phyloP scores from a whole-genome alignment of 2,113 vertebrate species.

The Passer domesticus region DNA sequence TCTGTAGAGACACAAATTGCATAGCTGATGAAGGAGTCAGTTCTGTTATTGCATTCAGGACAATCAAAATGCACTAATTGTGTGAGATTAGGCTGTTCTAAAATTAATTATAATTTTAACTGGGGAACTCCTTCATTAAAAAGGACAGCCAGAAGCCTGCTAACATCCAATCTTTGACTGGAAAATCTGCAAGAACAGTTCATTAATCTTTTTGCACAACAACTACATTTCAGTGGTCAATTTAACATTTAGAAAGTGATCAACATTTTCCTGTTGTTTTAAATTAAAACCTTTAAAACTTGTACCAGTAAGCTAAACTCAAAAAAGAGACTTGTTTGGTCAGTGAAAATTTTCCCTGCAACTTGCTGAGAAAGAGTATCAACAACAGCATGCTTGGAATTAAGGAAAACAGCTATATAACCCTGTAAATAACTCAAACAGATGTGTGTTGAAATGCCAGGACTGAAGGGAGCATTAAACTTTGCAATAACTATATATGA shows the following conservation, averaged over 20 bases:
- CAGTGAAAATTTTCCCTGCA: not conserved
- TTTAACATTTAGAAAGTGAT: not conserved
- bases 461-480: not conserved
- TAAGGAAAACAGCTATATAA: not conserved
- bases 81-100: not conserved
- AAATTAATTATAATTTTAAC: not conserved
- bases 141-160: not conserved
- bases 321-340: not conserved
- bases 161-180: not conserved
- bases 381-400: not conserved
- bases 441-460: not conserved
- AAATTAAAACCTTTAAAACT: not conserved
- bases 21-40: not conserved
- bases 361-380: not conserved
- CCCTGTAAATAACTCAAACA: not conserved
- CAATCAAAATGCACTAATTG: not conserved
- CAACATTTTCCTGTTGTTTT: not conserved
- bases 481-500: not conserved
- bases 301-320: not conserved
- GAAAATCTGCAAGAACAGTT: not conserved
- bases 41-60: not conserved
- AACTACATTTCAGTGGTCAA: not conserved
- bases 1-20: not conserved
- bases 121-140: not conserved
- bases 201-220: not conserved